phyloP scores from a whole-genome alignment of 2,797 vertebrate genomes.

The Halcyon chelicuti region DNA sequence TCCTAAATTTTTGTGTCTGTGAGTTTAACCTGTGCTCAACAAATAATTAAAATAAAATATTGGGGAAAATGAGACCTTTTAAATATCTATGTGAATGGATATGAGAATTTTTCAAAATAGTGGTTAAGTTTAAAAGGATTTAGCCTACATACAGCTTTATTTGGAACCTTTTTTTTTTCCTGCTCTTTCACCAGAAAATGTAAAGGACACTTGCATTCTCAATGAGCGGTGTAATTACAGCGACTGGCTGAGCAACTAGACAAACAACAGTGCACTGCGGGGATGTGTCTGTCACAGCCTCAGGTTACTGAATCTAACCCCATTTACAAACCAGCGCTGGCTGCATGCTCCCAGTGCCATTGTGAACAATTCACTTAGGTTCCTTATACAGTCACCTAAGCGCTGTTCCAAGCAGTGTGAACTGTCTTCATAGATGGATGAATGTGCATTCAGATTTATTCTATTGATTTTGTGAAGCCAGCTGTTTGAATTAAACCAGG shows the following conservation, averaged over 20 bases:
- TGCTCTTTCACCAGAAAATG: neutral
- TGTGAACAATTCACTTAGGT: neutral
- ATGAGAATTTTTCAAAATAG: neutral
- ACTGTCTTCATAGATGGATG: neutral
- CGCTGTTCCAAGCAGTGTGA: neutral
- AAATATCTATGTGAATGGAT: neutral
- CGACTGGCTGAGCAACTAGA: neutral
- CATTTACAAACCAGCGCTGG: neutral
- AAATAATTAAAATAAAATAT: neutral
- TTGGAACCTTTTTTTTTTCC: neutral
- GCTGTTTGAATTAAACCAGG: neutral
- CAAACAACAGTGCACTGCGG: neutral
- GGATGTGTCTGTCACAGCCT: neutral
- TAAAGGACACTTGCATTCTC: neutral
- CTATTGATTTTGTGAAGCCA: neutral
- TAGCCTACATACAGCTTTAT: neutral
- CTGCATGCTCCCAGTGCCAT: neutral
- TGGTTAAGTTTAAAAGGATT: neutral
- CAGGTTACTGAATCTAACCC: neutral
- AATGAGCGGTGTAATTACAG: neutral
- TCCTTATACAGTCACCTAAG: neutral
- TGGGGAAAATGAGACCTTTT: neutral
- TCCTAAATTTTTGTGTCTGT: neutral
- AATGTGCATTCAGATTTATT: neutral
- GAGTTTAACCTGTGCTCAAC: neutral